Evolutionary conservation across 2,888 invertebrate genomes (phyloP), one percentile per base, ranked within the genome.

Genomic region (Drosophila neonasuta): DNA sequence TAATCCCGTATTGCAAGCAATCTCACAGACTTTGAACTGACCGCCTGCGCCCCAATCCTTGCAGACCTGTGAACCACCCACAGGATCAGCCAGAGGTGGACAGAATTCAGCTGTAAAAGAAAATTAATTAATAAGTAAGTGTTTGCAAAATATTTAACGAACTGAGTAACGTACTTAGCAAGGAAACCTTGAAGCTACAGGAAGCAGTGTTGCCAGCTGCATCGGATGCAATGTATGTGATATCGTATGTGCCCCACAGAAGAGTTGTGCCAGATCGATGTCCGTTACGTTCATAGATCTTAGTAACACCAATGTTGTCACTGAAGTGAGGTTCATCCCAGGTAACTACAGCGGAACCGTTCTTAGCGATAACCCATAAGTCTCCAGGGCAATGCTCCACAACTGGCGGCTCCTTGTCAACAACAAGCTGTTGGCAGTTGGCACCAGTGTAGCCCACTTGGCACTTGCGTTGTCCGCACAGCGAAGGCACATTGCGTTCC

Each of bases 41-140:
- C 98, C 97, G 57, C 97, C 97, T 2, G 98, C 97, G 49, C 98
- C 98, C 98, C 98, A 98, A 87, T 97, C 96, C 81, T 97, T 97
- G 90, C 98, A 98, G 6, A 95, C 95, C 91, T 98, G 97, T 32
- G 94, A 93, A 46, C 99, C 99, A 57, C 98, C 97, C 20, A 97
- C 93, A 1, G 99, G 99, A 91, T 98, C 97, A 20, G 95, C 92
- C 74, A 97, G 91, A 70, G 95, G 94, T 24, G 97, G 97, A 89
- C 99, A 99, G 92, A 98, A 97, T 89, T 98, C 97, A 74, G 96
- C 97, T 95, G 39, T 0, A 59, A 15, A 13, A 1, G 1, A 24
- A 4, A 0, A 2, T 1, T 0, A 20, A 3, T 0, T 5, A 9
- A n/a, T 24, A 6, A 30, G n/a, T 70, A 54, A 55, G 15, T 7